Evolutionary conservation across 2,888 invertebrate species (phyloP).

Genomic region (Gisinianus flammeolus): DNA sequence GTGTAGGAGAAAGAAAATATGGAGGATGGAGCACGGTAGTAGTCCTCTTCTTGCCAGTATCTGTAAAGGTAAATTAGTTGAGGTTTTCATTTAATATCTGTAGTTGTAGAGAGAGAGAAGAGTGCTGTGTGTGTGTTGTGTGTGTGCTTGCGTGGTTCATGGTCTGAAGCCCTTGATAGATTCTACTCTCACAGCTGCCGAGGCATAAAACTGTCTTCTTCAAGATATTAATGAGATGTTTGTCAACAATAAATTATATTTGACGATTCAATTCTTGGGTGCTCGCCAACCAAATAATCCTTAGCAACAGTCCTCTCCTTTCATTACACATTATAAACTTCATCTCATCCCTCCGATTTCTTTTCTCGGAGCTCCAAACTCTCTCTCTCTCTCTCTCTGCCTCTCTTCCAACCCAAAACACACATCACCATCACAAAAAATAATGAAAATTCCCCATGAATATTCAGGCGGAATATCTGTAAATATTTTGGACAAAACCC

Average conservation of each 20-base stretch:
- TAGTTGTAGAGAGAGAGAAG: background rate
- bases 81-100: background rate
- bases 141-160: constrained; percentile 6
- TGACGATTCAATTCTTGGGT: constrained; percentile 37
- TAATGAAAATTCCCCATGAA: background rate
- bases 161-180: constrained; percentile 39
- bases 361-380: background rate
- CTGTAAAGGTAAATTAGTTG: background rate
- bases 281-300: constrained; percentile 24
- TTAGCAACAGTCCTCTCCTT: background rate
- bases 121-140: too few relatives aligned
- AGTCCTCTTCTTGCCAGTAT: too few relatives aligned
- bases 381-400: background rate
- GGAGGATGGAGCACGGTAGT: background rate
- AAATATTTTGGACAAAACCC: background rate
- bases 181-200: constrained; percentile 38
- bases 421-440: background rate
- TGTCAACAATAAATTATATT: constrained; percentile 42
- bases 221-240: constrained; percentile 39
- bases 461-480: background rate
- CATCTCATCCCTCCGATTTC: background rate
- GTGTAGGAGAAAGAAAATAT: background rate
- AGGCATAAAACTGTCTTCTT: constrained; percentile 41
- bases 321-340: background rate
- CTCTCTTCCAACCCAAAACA: background rate